Base-by-base conservation (phyloP, 1,140 invertebrate genomes). In the Drosophila navojoa region DNA sequence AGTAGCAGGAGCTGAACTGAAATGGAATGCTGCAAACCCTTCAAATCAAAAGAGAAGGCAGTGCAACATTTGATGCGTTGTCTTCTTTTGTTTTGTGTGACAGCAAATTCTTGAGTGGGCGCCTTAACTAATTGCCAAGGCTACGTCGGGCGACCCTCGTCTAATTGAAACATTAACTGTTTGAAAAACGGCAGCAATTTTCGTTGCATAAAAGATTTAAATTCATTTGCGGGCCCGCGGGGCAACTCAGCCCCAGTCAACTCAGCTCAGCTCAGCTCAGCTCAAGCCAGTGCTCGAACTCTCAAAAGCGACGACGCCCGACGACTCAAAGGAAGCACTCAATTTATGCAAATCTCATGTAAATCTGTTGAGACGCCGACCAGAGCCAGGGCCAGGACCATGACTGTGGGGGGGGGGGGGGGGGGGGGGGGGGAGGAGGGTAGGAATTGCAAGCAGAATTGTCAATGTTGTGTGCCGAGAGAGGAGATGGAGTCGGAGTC, bases 281-380 rank as follows among this genome's bases (percentile, higher is more conserved):
- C 29, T 29, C 29, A n/a, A n/a, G n/a, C n/a, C n/a, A n/a, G n/a
- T n/a, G 27, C 47, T 52, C 50, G 52, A 68, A 49, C 47, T 72
- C 49, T 70, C 49, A 59, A 45, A 50, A 69, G 59, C 74, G 80
- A 66, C 71, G 52, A 60, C 16, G 19, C 19, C 19, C 19, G 19
- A 22, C 29, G 80, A 68, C 87, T 90, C 79, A 90, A 90, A 90
- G 87, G 81, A 86, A 90, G 77, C 82, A 69, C 79, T 90, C 87
- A 90, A 90, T 90, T 90, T 90, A 90, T 90, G 87, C 87, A 90
- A 90, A 90, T 90, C 81, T 80, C 87, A 90, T 90, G 86, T 90
- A 90, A 90, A 90, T 90, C 86, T 90, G 86, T 86, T 71, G 86
- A 86, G 86, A 79, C 42, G n/a, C 40, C 42, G 42, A 32, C 49